These are phyloP conservation scores for Syngnathoides biaculeatus DNA, from an alignment of 2,113 vertebrate genomes.

Conservation along the genomic window DNA sequence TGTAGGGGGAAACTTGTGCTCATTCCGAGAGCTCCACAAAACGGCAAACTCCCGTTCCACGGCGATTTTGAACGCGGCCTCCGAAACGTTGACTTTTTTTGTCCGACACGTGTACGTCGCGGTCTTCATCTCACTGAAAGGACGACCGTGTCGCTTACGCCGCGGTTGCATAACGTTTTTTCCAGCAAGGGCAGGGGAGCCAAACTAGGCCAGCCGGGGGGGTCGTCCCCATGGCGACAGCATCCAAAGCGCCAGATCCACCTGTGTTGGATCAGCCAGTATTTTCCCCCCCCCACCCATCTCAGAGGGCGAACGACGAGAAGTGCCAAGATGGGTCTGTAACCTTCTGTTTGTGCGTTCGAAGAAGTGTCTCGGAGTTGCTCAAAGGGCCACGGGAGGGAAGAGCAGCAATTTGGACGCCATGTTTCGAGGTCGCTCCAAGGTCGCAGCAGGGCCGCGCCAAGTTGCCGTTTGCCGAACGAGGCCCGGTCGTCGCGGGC, in stretches of 20 bases:
- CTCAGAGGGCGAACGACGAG: background rate
- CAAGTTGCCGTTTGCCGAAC: background rate
- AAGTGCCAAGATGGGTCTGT: background rate
- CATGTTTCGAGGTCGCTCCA: background rate
- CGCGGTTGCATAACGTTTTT: slow-evolving; percentile 9
- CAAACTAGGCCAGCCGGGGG: slow-evolving; percentile 59
- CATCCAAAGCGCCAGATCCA: slow-evolving; percentile 47
- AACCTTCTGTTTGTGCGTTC: background rate
- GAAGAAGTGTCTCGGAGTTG: too few species aligned
- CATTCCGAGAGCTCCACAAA: too few species aligned
- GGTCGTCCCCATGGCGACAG: slow-evolving; percentile 65
- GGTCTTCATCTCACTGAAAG: background rate
- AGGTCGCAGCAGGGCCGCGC: background rate
- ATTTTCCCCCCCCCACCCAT: background rate
- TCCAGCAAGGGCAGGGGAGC: slow-evolving; percentile 35
- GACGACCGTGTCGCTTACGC: background rate
- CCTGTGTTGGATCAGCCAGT: slow-evolving; percentile 25
- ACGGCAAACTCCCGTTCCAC: too few species aligned
- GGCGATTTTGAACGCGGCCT: background rate
- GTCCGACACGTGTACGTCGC: background rate
- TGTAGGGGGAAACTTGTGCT: too few species aligned
- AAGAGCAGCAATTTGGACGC: background rate
- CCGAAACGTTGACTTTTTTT: background rate
- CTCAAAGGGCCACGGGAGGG: background rate
- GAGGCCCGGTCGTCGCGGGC: background rate